Evolutionary conservation across 2,888 invertebrate species (phyloP).

Genomic region (Hyles lineata): DNA sequence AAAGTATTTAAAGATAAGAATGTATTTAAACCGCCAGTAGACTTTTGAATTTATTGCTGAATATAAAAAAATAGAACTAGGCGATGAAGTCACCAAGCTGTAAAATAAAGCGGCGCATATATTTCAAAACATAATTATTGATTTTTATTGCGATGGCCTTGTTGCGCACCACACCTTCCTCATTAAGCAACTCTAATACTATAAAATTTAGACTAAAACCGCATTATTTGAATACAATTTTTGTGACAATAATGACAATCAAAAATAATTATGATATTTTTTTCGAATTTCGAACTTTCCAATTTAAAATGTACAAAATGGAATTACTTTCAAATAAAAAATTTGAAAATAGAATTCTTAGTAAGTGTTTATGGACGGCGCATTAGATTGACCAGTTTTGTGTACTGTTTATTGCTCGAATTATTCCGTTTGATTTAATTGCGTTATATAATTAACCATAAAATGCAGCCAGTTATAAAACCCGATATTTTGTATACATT

Average conservation of each 20-base stretch:
- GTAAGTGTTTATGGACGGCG: background rate
- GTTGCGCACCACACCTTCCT: background rate
- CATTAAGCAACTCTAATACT: background rate
- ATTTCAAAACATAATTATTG: background rate
- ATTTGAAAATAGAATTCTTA: background rate
- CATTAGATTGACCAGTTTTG: slow-evolving; percentile 10
- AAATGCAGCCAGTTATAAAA: slow-evolving; percentile 1
- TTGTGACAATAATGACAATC: background rate
- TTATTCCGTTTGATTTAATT: slow-evolving; percentile 9
- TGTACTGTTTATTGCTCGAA: slow-evolving; percentile 2
- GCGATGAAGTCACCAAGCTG: too few relatives aligned
- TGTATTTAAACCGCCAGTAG: too few relatives aligned
- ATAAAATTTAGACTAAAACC: background rate
- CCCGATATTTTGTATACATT: background rate
- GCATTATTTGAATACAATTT: background rate
- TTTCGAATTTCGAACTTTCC: background rate
- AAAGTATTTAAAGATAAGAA: too few relatives aligned
- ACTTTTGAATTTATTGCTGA: too few relatives aligned
- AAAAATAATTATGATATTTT: background rate
- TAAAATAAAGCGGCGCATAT: background rate
- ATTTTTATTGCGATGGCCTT: background rate
- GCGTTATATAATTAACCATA: background rate
- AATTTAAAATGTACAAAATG: background rate
- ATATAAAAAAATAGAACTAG: too few relatives aligned
- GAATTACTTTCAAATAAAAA: background rate